phyloP scores from a whole-genome alignment of 2,113 vertebrate genomes.

The Nesospiza acunhae region DNA sequence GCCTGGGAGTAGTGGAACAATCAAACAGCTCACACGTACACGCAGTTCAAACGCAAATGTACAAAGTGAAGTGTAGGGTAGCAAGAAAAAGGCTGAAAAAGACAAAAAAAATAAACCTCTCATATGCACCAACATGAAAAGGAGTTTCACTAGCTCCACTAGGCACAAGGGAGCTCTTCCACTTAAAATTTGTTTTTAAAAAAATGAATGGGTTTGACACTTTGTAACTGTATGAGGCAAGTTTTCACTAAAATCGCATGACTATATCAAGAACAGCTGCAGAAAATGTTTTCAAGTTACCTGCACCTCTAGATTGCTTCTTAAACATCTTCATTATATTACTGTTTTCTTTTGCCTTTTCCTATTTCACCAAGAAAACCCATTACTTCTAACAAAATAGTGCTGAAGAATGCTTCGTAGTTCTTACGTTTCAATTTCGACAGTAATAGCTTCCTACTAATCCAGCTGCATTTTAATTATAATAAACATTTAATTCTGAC shows the following conservation, averaged over 20 bases:
- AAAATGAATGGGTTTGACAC: background rate
- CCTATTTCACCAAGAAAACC: background rate
- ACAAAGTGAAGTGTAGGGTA: rapidly evolving
- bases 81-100: background rate
- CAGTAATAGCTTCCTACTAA: background rate
- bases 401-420: background rate
- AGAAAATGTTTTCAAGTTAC: background rate
- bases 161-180: background rate
- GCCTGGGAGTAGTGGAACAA: background rate
- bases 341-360: background rate
- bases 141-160: background rate
- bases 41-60: rapidly evolving
- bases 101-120: background rate
- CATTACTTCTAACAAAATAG: background rate
- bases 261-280: rapidly evolving
- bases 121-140: background rate
- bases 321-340: background rate
- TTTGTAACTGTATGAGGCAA: background rate
- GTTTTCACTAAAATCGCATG: background rate
- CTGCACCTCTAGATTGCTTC: background rate
- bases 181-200: background rate
- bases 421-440: background rate
- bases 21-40: rapidly evolving
- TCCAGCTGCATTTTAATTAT: background rate
- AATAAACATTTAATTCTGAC: background rate